phyloP scores from a whole-genome alignment of 1,140 invertebrate genomes.

The Bombus sibiricus region DNA sequence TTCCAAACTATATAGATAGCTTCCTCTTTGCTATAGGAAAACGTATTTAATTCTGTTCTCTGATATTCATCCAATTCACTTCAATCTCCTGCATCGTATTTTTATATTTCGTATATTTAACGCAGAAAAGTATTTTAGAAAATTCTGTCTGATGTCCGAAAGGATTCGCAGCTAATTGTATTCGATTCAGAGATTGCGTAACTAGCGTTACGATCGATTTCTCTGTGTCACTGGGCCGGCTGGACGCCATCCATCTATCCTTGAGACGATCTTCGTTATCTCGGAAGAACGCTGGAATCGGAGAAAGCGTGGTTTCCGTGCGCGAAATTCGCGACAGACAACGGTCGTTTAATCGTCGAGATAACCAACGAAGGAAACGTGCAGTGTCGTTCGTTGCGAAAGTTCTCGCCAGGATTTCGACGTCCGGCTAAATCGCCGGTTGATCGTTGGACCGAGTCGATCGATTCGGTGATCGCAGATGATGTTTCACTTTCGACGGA shows the following conservation, averaged over 20 bases:
- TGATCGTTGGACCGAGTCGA: slow-evolving; percentile 40
- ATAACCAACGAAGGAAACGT: slow-evolving; percentile 7
- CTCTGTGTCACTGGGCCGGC: slow-evolving; percentile 41
- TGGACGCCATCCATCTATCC: not conserved
- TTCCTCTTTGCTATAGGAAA: no score
- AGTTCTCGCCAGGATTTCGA: slow-evolving; percentile 32
- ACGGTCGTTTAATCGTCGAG: not conserved
- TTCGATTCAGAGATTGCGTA: slow-evolving; percentile 2
- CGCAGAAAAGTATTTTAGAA: not conserved
- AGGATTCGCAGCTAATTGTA: not conserved
- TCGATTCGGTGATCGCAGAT: slow-evolving; percentile 31
- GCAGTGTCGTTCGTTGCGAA: slow-evolving; percentile 37
- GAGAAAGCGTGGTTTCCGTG: slow-evolving; percentile 47
- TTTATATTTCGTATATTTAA: no score
- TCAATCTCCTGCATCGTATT: no score
- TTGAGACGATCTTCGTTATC: not conserved
- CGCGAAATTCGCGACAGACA: not conserved
- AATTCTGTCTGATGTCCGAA: not conserved
- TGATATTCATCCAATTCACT: no score
- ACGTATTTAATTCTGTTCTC: no score
- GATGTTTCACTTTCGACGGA: slow-evolving; percentile 53
- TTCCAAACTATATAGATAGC: not conserved
- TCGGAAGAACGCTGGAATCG: not conserved
- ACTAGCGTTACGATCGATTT: slow-evolving; percentile 47
- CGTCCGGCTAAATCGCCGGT: not conserved